phyloP scores from a whole-genome alignment of 2,113 vertebrate species.

The Mobula birostris region DNA sequence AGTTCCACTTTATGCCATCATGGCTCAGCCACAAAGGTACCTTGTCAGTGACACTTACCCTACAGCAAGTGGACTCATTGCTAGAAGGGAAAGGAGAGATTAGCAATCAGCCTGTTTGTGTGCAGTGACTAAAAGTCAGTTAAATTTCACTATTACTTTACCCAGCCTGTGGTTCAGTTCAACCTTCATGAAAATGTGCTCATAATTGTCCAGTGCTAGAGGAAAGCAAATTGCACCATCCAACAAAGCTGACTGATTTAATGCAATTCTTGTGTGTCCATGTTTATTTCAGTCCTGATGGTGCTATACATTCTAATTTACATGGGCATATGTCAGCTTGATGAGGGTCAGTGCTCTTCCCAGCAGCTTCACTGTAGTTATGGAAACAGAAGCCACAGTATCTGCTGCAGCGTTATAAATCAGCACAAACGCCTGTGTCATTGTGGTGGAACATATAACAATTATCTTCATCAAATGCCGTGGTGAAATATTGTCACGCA shows the following conservation, averaged over 20 bases:
- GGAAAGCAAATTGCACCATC: not conserved
- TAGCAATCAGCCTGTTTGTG: not conserved
- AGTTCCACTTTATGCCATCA: not conserved
- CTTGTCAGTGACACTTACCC: not conserved
- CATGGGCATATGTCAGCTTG: not conserved
- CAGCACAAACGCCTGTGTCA: not conserved
- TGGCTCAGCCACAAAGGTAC: not conserved
- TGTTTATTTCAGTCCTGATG: slow-evolving; percentile 22
- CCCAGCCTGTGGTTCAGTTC: not conserved
- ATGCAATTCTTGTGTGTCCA: not conserved
- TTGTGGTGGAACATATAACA: slow-evolving; percentile 5
- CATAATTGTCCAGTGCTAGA: not conserved
- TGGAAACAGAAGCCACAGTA: slow-evolving; percentile 17
- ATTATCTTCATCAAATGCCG: not conserved
- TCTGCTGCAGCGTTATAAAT: not conserved
- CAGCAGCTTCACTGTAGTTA: slow-evolving; percentile 4
- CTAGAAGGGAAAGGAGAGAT: not conserved
- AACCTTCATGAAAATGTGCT: not conserved
- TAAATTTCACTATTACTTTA: not conserved
- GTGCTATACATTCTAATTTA: slow-evolving; percentile 8
- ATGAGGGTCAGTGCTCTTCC: not conserved
- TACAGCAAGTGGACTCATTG: not conserved
- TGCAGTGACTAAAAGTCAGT: not conserved
- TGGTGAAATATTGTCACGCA: not conserved
- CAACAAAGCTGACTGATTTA: slow-evolving; percentile 2